Conservation (phyloP, 2,888 invertebrate species). For the Drosophila nigritarsus region DNA sequence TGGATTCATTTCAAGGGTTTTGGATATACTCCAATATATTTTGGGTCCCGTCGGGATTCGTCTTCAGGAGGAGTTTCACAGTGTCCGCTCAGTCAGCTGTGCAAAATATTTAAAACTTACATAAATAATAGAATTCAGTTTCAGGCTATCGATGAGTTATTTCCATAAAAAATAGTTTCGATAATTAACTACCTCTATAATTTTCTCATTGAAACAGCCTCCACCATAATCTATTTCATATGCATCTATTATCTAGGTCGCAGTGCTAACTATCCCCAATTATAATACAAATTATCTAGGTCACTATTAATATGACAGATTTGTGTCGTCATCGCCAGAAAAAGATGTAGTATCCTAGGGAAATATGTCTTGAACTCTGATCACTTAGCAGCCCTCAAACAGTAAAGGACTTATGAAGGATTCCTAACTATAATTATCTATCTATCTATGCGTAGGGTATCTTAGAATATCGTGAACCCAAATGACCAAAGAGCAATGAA, state of each 20-base stretch:
- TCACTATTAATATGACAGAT: neutral
- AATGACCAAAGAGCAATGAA: constrained; percentile 51
- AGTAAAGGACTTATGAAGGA: neutral
- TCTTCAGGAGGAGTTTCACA: neutral
- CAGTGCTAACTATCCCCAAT: too few relatives aligned
- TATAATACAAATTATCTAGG: too few relatives aligned
- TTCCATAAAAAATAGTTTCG: neutral
- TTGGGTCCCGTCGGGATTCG: neutral
- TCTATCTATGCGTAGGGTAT: constrained; percentile 1
- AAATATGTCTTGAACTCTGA: too few relatives aligned
- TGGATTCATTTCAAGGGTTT: neutral
- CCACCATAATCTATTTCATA: neutral
- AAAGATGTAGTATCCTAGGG: neutral
- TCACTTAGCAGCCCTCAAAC: neutral
- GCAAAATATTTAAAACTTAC: neutral
- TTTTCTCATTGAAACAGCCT: neutral
- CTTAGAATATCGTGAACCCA: constrained; percentile 15
- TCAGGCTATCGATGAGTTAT: neutral
- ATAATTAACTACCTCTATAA: neutral
- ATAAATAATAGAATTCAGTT: neutral
- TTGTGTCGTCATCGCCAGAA: neutral
- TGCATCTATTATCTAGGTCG: neutral
- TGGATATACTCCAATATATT: neutral
- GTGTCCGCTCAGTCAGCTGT: neutral
- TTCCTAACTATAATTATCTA: neutral